Base-by-base conservation (phyloP, 2,888 invertebrate species). In the Schrankia costaestrigalis region DNA sequence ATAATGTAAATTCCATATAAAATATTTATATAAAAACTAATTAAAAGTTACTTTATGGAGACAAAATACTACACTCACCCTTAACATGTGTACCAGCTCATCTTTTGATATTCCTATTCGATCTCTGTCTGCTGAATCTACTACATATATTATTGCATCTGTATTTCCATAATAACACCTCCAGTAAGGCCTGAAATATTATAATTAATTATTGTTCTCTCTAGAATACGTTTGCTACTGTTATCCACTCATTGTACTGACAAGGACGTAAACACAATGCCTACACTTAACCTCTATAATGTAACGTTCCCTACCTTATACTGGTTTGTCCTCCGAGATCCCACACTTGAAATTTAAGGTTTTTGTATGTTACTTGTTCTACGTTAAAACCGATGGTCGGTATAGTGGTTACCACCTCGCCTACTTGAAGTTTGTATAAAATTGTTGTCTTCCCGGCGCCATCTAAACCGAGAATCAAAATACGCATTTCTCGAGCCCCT, bases 381-480 rank as follows among this genome's bases (percentile, higher is more conserved):
- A 99, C 99, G 89, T 99, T 99, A 87, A 99, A 99, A 25, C 91
- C 99, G 79, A 99, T 99, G 6, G 99, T 99, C 47, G 98, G 97
- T 86, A 96, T 99, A 18, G 99, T 99, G 29, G 98, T 98, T 13
- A 99, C 98, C 35, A 99, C 98, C 89, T 98, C 98, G 10, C 98
- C 98, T 37, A 99, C 99, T 91, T 99, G 98, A 68, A 99, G 89
- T 88, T 95, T 94, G 85, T 99, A 99, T 48, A 99, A 87, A 83
- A 99, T 99, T 44, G 99, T 99, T 0, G 99, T 99, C 90, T 99
- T 99, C 53, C 99, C 99, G 74, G 99, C 99, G 43, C 98, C 99
- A 83, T 99, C 99, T 57, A 99, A 89, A 3, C 99, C 99, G 36
- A 99, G 90, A 78, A 99, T 99, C 60, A 99, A 89, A 81, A 99